These are phyloP conservation scores for Abscondita cerata DNA, from an alignment of 2,888 invertebrate species.

Conservation along the genomic window DNA sequence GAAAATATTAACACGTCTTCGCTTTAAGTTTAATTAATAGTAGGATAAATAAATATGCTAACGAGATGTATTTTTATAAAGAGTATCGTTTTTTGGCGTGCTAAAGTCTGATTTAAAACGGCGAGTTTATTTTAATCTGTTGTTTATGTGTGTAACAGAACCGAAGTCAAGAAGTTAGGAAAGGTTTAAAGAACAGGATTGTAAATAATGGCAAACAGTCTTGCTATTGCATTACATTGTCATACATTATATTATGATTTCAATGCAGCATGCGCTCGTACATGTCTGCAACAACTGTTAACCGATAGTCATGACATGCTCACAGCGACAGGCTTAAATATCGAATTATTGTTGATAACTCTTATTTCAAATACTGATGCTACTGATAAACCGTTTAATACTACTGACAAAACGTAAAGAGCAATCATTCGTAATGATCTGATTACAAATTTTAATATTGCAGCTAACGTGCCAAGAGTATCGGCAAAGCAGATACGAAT, in stretches of 20 bases:
- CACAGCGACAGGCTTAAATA: conserved; percentile 5
- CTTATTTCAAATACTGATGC: neutral
- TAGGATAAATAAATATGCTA: too few relatives aligned
- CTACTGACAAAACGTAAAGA: too few relatives aligned
- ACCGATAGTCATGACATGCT: conserved; percentile 6
- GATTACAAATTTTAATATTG: too few relatives aligned
- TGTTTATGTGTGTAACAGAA: conserved; percentile 10
- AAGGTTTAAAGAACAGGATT: conserved; percentile 36
- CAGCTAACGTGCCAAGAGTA: neutral
- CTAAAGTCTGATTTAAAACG: too few relatives aligned
- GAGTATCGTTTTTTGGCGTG: too few relatives aligned
- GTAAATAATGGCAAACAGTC: conserved; percentile 45
- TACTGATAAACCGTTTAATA: too few relatives aligned
- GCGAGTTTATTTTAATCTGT: neutral
- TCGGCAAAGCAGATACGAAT: conserved; percentile 11
- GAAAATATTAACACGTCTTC: too few relatives aligned
- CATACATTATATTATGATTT: conserved; percentile 44
- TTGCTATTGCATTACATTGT: conserved; percentile 46
- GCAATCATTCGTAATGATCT: too few relatives aligned
- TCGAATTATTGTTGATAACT: neutral
- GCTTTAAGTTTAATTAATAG: too few relatives aligned
- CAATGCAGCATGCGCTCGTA: conserved; percentile 39
- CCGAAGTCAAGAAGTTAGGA: conserved; percentile 18
- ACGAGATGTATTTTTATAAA: too few relatives aligned
- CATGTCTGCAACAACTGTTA: conserved; percentile 43